These are phyloP conservation scores for Steatocranus sp. DNA, from an alignment of 2,797 vertebrate genomes.

Conservation along the genomic window DNA sequence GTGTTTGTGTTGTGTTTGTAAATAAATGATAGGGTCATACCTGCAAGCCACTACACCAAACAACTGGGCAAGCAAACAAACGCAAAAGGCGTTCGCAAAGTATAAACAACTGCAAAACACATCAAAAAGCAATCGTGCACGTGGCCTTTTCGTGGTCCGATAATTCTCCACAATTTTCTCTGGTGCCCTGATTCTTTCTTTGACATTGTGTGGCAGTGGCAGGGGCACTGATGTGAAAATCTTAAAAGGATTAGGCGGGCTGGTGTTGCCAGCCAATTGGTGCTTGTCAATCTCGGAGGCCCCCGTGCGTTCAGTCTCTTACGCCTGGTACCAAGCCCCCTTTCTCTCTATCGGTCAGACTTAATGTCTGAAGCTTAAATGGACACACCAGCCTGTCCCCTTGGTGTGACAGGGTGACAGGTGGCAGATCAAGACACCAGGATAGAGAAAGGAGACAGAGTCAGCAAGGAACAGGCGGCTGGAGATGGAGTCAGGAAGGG, in stretches of 20 bases:
- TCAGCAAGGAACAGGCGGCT: conserved; percentile 44
- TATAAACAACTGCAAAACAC: conserved; percentile 54
- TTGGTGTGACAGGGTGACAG: conserved; percentile 64
- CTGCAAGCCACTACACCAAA: conserved; percentile 54
- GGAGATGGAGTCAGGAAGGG: conserved; percentile 33
- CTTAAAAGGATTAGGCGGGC: conserved; percentile 75
- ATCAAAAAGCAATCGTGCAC: conserved; percentile 43
- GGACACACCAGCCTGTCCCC: conserved; percentile 64
- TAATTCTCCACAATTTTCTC: conserved; percentile 53
- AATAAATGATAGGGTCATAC: conserved; percentile 77
- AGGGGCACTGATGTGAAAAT: conserved; percentile 76
- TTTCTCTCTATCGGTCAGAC: conserved; percentile 56
- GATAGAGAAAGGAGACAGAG: conserved; percentile 59
- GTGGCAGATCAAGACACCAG: conserved; percentile 62
- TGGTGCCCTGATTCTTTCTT: conserved; percentile 51
- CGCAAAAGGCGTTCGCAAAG: conserved; percentile 24
- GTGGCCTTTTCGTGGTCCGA: conserved; percentile 34
- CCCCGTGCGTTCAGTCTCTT: conserved; percentile 41
- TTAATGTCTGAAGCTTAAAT: conserved; percentile 65
- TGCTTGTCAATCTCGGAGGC: conserved; percentile 77
- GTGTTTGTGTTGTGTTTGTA: conserved; percentile 49
- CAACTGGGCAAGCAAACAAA: conserved; percentile 55
- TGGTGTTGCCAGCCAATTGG: conserved; percentile 76
- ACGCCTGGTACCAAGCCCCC: conserved; percentile 22
- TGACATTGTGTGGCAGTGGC: conserved; percentile 69